phyloP scores from a whole-genome alignment of 2,888 invertebrate genomes.

The Hydrotaea cyrtoneurina region DNA sequence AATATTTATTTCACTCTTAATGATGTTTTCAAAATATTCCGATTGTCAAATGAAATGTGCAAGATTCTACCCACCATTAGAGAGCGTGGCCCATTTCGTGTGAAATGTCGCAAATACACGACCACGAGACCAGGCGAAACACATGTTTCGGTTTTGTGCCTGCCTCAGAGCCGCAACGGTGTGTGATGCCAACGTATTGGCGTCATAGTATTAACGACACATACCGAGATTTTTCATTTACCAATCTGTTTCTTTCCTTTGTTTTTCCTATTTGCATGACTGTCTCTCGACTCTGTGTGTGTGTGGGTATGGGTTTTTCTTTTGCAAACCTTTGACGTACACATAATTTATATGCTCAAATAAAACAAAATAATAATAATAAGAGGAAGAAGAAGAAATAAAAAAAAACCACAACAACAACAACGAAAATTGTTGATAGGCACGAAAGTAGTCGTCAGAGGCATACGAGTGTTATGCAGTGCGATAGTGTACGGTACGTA shows the following conservation, averaged over 20 bases:
- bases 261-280: conserved; percentile 2
- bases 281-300: neutral
- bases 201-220: conserved; percentile 50
- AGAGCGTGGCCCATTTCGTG: neutral
- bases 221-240: conserved; percentile 37
- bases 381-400: conserved; percentile 8
- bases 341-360: conserved; percentile 55
- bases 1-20: too few species aligned
- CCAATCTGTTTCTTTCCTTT: conserved; percentile 22
- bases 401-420: too few species aligned
- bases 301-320: neutral
- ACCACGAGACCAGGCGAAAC: conserved; percentile 23
- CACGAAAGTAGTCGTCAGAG: conserved; percentile 40
- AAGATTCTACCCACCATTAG: too few species aligned
- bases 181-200: conserved; percentile 45
- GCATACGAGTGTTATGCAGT: neutral
- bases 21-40: too few species aligned
- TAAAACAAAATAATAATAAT: conserved; percentile 38
- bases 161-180: neutral
- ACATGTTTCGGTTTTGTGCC: conserved; percentile 7
- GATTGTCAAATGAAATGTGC: too few species aligned
- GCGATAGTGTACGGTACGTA: neutral
- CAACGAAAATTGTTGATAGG: conserved; percentile 42
- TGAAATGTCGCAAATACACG: conserved; percentile 24
- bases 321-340: conserved; percentile 61